Evolutionary conservation across 2,888 invertebrate species (phyloP).

Genomic region (Thereva nobilitata): DNA sequence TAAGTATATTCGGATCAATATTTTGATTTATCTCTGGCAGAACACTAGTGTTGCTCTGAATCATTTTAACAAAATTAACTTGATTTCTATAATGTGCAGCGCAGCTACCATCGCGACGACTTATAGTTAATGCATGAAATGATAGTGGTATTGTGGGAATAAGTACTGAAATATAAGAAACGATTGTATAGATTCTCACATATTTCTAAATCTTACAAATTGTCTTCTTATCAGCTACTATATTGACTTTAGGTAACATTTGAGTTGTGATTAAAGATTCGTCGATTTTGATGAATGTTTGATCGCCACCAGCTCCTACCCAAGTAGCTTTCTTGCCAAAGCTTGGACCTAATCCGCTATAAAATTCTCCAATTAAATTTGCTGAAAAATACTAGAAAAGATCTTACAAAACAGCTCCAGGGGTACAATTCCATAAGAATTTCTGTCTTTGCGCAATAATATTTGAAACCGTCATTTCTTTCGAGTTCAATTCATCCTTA

Average conservation of each 20-base stretch:
- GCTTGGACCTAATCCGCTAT: constrained; percentile 72
- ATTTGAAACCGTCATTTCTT: constrained; percentile 48
- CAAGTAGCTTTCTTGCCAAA: constrained; percentile 88
- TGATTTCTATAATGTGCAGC: constrained; percentile 84
- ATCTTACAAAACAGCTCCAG: constrained; percentile 56
- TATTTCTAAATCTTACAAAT: constrained; percentile 68
- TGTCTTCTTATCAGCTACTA: constrained; percentile 83
- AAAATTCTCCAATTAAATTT: constrained; percentile 44
- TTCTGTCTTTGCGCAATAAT: constrained; percentile 55
- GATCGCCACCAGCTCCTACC: constrained; percentile 95
- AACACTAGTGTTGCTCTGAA: constrained; percentile 62
- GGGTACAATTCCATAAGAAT: constrained; percentile 58
- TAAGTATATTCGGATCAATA: constrained; percentile 45
- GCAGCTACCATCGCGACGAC: constrained; percentile 85
- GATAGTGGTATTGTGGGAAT: constrained; percentile 79
- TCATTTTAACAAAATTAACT: constrained; percentile 75
- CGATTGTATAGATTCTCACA: neutral
- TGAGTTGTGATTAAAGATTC: constrained; percentile 91
- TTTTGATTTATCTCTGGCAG: constrained; percentile 56
- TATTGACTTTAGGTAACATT: constrained; percentile 82
- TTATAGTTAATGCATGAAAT: constrained; percentile 88
- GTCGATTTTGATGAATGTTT: constrained; percentile 90
- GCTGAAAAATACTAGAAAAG: constrained; percentile 1
- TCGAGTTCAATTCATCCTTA: constrained; percentile 43
- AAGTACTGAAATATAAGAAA: constrained; percentile 65